phyloP scores from a whole-genome alignment of 1,140 invertebrate genomes.

The Formica exsecta region DNA sequence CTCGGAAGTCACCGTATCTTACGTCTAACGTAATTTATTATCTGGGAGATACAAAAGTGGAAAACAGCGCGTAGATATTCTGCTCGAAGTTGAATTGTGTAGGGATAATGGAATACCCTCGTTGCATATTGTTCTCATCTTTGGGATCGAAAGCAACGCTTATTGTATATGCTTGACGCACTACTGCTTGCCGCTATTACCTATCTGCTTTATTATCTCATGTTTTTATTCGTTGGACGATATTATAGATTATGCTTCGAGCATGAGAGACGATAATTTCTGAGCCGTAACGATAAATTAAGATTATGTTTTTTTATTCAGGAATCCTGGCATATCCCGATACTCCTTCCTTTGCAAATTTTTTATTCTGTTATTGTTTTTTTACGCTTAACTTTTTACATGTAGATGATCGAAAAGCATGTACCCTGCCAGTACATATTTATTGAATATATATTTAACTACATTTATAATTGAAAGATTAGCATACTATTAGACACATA shows the following conservation, averaged over 20 bases:
- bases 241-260: slow-evolving; percentile 8
- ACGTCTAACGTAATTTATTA: slow-evolving; percentile 25
- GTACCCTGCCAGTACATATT: slow-evolving; percentile 59
- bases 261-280: slow-evolving; percentile 40
- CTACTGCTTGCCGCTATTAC: slow-evolving; percentile 8
- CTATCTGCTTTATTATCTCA: slow-evolving; percentile 37
- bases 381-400: slow-evolving; percentile 59
- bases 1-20: slow-evolving; percentile 3
- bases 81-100: slow-evolving; percentile 22
- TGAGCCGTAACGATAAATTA: slow-evolving; percentile 37
- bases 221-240: slow-evolving; percentile 30
- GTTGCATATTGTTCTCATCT: slow-evolving; percentile 26
- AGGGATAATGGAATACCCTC: background rate
- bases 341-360: slow-evolving; percentile 41
- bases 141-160: slow-evolving; percentile 41
- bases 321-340: slow-evolving; percentile 9
- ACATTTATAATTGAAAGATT: background rate
- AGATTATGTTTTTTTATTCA: slow-evolving; percentile 15
- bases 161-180: slow-evolving; percentile 51
- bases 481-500: background rate
- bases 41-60: background rate
- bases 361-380: slow-evolving; percentile 53
- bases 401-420: slow-evolving; percentile 62
- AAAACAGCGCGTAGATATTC: background rate
- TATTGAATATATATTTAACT: background rate